Evolutionary conservation across 2,888 invertebrate species (phyloP).

Genomic region (Cerastis rubricosa): DNA sequence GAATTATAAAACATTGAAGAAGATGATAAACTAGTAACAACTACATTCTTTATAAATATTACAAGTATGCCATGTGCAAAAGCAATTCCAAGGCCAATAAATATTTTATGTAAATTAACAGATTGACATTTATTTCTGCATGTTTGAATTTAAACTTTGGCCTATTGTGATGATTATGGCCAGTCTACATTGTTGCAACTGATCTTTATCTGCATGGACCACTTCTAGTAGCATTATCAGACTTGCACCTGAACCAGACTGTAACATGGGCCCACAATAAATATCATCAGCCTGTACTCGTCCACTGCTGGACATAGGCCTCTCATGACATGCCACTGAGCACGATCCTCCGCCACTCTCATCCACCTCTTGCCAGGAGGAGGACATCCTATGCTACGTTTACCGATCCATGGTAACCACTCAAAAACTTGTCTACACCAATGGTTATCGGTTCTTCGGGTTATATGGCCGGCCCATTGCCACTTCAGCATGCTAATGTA

Average conservation of each 20-base stretch:
- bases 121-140: slow-evolving; percentile 4
- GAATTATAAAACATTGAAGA: background rate
- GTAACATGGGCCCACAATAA: no score
- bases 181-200: background rate
- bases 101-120: slow-evolving; percentile 10
- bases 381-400: no score
- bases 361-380: no score
- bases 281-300: no score
- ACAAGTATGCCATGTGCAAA: background rate
- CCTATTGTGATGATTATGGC: background rate
- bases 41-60: background rate
- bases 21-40: background rate
- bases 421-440: no score
- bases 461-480: no score
- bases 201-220: background rate
- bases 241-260: background rate
- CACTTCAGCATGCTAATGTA: no score
- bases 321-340: no score
- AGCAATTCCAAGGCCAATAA: background rate
- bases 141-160: background rate
- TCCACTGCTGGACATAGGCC: no score
- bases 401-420: no score
- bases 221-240: background rate
- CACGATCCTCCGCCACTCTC: no score
- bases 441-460: no score